Percentiles rank a stretch among this genome's conserved stretches.
These are phyloP conservation scores for Pteronotus mesoamericanus DNA, from an alignment of 2,797 vertebrate species.

Conservation along the genomic window DNA sequence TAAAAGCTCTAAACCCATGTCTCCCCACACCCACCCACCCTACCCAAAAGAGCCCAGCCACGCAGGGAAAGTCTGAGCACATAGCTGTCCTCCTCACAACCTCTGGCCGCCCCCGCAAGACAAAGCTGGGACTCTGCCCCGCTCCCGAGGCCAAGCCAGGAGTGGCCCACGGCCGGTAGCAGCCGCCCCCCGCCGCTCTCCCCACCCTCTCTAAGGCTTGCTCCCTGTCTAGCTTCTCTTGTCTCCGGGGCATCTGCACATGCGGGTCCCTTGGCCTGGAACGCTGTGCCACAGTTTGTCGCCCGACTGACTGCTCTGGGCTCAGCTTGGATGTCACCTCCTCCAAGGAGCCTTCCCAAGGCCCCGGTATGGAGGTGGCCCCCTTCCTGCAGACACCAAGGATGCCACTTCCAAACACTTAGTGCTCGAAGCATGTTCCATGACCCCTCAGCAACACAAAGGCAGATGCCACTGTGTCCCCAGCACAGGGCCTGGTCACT, in stretches of 20 bases:
- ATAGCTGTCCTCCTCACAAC: neutral
- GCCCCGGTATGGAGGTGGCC: neutral
- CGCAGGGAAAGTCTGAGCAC: neutral
- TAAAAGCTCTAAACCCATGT: too few species aligned
- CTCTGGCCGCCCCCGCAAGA: neutral
- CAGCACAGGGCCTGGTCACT: neutral
- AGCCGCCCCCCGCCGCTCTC: too few species aligned
- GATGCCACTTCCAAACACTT: too few species aligned
- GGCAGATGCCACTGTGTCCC: neutral
- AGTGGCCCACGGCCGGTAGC: neutral
- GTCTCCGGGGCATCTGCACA: accelerated
- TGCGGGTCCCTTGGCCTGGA: neutral
- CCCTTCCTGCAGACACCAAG: neutral
- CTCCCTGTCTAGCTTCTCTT: neutral
- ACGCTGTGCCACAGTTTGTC: neutral
- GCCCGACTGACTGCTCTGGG: neutral
- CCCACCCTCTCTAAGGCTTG: accelerated
- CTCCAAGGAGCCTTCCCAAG: neutral
- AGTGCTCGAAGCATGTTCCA: accelerated
- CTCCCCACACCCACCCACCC: neutral
- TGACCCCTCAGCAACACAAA: neutral
- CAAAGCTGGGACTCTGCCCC: neutral
- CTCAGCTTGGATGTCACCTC: neutral
- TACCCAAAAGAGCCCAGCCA: neutral
- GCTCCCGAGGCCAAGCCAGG: neutral